A percentile compares a stretch with the other conserved stretches of the same genome.
Conservation (phyloP, 1,140 invertebrate genomes). For the Gerris buenoi region DNA sequence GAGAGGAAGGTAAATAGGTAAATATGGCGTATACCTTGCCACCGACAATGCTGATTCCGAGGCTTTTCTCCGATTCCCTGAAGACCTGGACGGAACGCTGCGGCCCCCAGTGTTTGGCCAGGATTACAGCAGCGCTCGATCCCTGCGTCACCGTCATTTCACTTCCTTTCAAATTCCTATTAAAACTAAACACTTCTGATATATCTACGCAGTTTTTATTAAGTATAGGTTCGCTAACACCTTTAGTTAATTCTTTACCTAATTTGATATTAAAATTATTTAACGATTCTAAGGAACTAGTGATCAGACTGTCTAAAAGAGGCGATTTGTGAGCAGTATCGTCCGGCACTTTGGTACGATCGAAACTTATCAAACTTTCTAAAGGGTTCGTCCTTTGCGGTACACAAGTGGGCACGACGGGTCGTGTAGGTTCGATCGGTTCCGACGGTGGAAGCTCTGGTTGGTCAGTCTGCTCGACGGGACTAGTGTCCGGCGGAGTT, state of each 20-base stretch:
- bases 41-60: conserved; percentile 94
- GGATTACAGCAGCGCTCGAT: conserved; percentile 29
- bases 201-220: conserved; percentile 9
- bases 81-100: conserved; percentile 56
- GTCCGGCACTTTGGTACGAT: background rate
- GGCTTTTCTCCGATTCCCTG: conserved; percentile 51
- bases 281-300: conserved; percentile 17
- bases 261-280: conserved; percentile 13
- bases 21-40: conserved; percentile 53
- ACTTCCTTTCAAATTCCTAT: conserved; percentile 9
- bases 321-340: background rate
- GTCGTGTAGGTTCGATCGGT: background rate
- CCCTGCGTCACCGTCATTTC: conserved; percentile 34
- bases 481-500: background rate
- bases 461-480: background rate
- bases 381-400: background rate
- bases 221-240: conserved; percentile 16
- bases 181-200: conserved; percentile 2
- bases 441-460: background rate
- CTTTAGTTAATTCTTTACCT: conserved; percentile 14
- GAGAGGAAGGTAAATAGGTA: too few relatives aligned
- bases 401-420: background rate
- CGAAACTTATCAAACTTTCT: background rate
- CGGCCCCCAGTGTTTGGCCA: conserved; percentile 76
- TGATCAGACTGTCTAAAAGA: conserved; percentile 8